Conservation (phyloP, 64 coral and sea anemone genomes). For the Catalaphyllia jardinei region DNA sequence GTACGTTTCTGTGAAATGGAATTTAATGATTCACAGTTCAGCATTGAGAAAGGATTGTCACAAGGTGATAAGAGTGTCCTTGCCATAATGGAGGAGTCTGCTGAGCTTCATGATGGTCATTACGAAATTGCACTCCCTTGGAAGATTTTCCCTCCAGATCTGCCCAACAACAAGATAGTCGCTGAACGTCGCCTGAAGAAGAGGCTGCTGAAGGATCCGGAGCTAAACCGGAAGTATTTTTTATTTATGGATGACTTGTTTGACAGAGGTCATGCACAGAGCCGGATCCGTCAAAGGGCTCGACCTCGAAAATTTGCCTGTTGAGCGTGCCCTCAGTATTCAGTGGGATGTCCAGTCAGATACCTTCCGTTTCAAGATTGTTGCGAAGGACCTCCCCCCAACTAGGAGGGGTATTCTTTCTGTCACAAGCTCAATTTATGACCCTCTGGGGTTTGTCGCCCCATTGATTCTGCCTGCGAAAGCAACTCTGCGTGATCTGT, state of each 20-base stretch:
- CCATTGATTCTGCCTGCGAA: too few species aligned
- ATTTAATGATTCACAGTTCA: conserved; percentile 35
- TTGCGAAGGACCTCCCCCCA: not conserved
- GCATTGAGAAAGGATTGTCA: too few species aligned
- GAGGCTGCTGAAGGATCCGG: conserved; percentile 33
- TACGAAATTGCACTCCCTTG: conserved; percentile 25
- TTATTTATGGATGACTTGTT: conserved; percentile 58
- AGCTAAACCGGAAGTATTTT: conserved; percentile 31
- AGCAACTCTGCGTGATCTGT: too few species aligned
- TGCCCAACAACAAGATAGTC: conserved; percentile 21
- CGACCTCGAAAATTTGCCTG: not conserved
- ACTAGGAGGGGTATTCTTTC: conserved; percentile 16
- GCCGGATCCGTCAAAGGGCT: conserved; percentile 3
- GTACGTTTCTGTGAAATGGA: conserved; percentile 40
- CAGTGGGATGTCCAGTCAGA: too few species aligned
- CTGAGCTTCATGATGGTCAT: conserved; percentile 35
- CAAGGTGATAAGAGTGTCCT: conserved; percentile 33
- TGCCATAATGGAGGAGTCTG: conserved; percentile 15
- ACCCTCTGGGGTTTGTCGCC: not conserved
- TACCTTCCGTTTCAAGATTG: not conserved
- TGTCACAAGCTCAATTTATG: not conserved
- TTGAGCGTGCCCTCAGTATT: too few species aligned
- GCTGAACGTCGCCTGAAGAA: conserved; percentile 48
- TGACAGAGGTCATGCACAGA: conserved; percentile 43
- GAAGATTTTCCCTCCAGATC: conserved; percentile 1